Base-by-base conservation (phyloP, 2,797 vertebrate species). In the Lagorchestes hirsutus region DNA sequence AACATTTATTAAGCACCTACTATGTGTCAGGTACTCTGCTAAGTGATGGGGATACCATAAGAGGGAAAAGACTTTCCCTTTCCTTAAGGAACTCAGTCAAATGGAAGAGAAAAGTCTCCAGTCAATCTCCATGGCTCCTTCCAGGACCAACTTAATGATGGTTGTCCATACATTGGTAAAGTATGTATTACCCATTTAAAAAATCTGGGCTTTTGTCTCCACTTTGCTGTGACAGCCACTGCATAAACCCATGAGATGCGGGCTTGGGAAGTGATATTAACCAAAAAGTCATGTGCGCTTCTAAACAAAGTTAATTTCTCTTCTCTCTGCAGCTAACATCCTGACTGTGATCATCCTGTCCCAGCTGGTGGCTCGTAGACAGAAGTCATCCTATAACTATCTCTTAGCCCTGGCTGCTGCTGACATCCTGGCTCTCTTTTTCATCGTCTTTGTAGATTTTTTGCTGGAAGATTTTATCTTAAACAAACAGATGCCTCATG, bases 371-470 rank as follows among this genome's bases (percentile, higher is more conserved):
- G 99, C 99, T 93, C 99, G 99, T 96, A 99, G 99, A 95, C 99
- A 99, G 98, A 99, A 99, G 98, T 99, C 99, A 95, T 99, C 99
- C 95, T 99, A 99, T 97, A 99, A 99, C 98, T 99, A 99, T 97
- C 99, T 99, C 58, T 97, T 99, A 98, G 99, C 99, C 9, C 99
- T 99, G 54, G 99, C 99, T 0, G 99, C 99, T 0, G 99, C 99
- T 0, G 99, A 99, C 98, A 99, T 99, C 98, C 97, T 99, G 56
- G 99, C 99, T 67, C 99, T 99, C 40, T 99, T 99, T 97, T 99
- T 99, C 98, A 99, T 99, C 0, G 99, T 99, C 87, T 99, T 99
- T 90, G 99, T 99, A 6, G 99, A 99, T 98, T 99, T 99, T 97
- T 99, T 99, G 34, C 94, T 99, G 98, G 99, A 99, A 98, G 99